These are phyloP conservation scores for Tachina grossa DNA, from an alignment of 2,888 invertebrate species.

Conservation along the genomic window DNA sequence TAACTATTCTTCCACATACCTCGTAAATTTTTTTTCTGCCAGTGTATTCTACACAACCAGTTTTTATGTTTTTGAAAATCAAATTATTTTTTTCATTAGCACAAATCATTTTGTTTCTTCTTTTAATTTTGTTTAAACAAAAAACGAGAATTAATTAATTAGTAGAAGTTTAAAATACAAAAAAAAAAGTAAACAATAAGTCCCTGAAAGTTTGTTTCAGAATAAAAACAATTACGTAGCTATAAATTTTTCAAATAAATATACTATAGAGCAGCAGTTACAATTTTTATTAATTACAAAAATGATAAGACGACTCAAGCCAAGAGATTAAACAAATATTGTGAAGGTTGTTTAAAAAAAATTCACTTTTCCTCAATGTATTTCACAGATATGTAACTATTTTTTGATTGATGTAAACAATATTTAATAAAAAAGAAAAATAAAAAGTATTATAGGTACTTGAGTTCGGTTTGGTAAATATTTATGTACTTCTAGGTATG, in stretches of 20 bases:
- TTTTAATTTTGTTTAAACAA: conserved; percentile 2
- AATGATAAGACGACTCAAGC: conserved; percentile 7
- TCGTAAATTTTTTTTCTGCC: too few relatives aligned
- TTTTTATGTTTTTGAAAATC: too few relatives aligned
- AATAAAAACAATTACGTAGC: not conserved
- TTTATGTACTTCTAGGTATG: not conserved
- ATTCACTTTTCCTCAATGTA: conserved; percentile 25
- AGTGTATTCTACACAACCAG: too few relatives aligned
- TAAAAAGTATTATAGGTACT: not conserved
- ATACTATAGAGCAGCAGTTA: conserved; percentile 12
- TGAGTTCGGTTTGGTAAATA: not conserved
- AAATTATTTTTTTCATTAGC: too few relatives aligned
- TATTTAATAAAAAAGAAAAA: not conserved
- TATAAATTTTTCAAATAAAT: not conserved
- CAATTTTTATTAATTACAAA: not conserved
- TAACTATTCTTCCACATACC: too few relatives aligned
- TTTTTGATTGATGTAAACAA: not conserved
- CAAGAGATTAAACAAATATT: not conserved
- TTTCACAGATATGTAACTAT: not conserved
- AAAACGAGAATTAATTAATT: not conserved
- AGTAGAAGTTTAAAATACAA: conserved; percentile 8
- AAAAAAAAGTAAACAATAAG: not conserved
- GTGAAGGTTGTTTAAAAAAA: conserved; percentile 12
- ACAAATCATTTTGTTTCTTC: too few relatives aligned
- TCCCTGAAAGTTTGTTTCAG: not conserved